Evolutionary conservation across 2,797 vertebrate genomes (phyloP), one percentile per base, ranked within the genome.

Genomic region (Sebastes trivittatus): DNA sequence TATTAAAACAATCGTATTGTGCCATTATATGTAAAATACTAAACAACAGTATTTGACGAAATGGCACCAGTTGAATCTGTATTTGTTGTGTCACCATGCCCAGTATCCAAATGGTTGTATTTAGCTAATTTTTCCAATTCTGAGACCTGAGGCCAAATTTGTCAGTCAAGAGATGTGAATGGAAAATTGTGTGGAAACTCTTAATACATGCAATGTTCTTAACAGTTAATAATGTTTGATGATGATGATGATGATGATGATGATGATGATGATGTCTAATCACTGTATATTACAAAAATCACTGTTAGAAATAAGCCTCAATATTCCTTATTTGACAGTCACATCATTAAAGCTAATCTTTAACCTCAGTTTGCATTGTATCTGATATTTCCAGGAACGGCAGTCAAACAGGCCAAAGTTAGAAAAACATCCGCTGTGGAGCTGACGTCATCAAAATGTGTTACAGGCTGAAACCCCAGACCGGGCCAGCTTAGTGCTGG

Each of bases 291-390:
- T 75, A 62, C 29, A 60, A 23, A 73, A 55, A 38, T 72, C 30
- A 14, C 62, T 78, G 70, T 84, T 84, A 63, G 25, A 77, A 76
- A 60, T 23, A 36, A 29, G 49, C 6, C 23, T 46, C n/a, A n/a
- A 11, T 68, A 10, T 75, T 58, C 71, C 30, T 20, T 52, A 66
- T 77, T 75, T 78, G 29, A 69, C 56, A 52, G 60, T 42, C 59
- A 11, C 25, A 58, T 69, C 20, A 87, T 86, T 87, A 87, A 91
- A 92, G 60, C 10, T 78, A 52, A 80, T 77, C 8, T 81, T 79
- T 87, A 85, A 81, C 30, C 74, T 75, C 46, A 56, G 20, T 61
- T 73, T 81, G 25, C 11, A 7, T 65, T 46, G 1, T 23, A 32
- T 77, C 36, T 72, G 11, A 52, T 67, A 29, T 80, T 78, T 85